Evolutionary conservation across 2,113 vertebrate species (phyloP).

Genomic region (Lophura nycthemera): DNA sequence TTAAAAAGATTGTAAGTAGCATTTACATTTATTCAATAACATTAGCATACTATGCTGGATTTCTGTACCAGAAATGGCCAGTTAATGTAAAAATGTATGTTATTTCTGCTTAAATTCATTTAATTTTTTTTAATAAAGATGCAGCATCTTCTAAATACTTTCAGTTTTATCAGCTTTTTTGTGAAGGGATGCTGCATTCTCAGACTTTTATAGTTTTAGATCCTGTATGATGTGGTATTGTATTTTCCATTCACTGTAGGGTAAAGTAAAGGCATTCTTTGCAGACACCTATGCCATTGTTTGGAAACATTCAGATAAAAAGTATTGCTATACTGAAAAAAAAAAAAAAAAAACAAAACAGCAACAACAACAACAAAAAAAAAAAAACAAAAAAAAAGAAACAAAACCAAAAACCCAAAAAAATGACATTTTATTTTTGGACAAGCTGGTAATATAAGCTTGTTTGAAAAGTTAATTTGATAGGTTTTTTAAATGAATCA

Average conservation of each 20-base stretch:
- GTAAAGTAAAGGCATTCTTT: conserved; percentile 74
- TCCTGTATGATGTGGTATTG: conserved; percentile 71
- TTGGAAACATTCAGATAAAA: conserved; percentile 77
- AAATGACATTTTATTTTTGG: conserved; percentile 76
- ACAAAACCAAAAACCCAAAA: conserved; percentile 20
- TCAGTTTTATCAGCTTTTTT: conserved; percentile 83
- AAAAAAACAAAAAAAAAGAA: background rate
- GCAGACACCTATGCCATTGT: conserved; percentile 76
- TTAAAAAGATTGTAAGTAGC: conserved; percentile 89
- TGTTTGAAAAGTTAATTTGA: conserved; percentile 86
- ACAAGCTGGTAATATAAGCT: conserved; percentile 81
- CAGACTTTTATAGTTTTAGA: conserved; percentile 81
- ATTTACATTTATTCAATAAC: conserved; percentile 89
- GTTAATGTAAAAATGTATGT: conserved; percentile 87
- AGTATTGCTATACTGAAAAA: conserved; percentile 75
- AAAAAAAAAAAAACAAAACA: background rate
- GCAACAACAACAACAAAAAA: background rate
- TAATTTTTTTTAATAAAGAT: conserved; percentile 82
- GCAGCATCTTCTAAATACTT: conserved; percentile 84
- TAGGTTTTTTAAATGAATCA: conserved; percentile 85
- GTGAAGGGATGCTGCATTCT: conserved; percentile 82
- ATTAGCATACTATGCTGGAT: conserved; percentile 86
- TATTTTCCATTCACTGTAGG: conserved; percentile 75
- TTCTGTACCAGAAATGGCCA: conserved; percentile 88
- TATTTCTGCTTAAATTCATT: conserved; percentile 87